Conservation (phyloP, 2,888 invertebrate species). For the Hypena proboscidalis region DNA sequence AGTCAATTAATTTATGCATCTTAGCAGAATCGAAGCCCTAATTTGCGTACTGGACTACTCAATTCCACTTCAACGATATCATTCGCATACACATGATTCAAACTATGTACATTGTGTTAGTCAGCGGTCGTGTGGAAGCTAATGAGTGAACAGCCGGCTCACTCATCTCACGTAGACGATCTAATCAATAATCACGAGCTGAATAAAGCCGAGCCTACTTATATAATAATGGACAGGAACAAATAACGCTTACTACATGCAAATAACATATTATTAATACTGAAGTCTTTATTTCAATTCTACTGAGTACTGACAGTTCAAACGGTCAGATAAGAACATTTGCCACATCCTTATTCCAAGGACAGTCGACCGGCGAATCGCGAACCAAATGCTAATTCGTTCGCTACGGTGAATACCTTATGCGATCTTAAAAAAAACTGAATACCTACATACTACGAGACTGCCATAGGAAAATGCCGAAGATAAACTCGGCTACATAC, state of each 20-base stretch:
- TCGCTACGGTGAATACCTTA: slow-evolving; percentile 76
- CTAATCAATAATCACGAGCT: slow-evolving; percentile 46
- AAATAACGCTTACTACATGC: slow-evolving; percentile 43
- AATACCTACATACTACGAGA: slow-evolving; percentile 51
- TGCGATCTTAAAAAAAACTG: slow-evolving; percentile 66
- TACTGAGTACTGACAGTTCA: slow-evolving; percentile 55
- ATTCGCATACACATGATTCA: slow-evolving; percentile 14
- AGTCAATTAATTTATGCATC: no score
- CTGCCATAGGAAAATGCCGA: slow-evolving; percentile 59
- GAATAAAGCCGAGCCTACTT: slow-evolving; percentile 43
- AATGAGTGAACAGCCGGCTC: slow-evolving; percentile 26
- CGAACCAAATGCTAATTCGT: slow-evolving; percentile 79
- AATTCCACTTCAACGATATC: slow-evolving; percentile 12
- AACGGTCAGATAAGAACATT: slow-evolving; percentile 67
- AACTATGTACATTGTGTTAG: slow-evolving; percentile 10
- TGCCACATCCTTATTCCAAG: slow-evolving; percentile 81
- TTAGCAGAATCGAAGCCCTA: no score
- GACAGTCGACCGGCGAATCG: slow-evolving; percentile 68
- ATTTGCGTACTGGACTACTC: slow-evolving; percentile 11
- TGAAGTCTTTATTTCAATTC: slow-evolving; percentile 40
- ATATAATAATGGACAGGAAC: slow-evolving; percentile 48
- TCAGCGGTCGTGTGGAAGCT: slow-evolving; percentile 24
- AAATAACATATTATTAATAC: slow-evolving; percentile 39
- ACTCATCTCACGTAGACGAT: slow-evolving; percentile 38
- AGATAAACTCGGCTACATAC: slow-evolving; percentile 52